phyloP scores from a whole-genome alignment of 1,140 invertebrate species.

The Drosophila novamexicana region DNA sequence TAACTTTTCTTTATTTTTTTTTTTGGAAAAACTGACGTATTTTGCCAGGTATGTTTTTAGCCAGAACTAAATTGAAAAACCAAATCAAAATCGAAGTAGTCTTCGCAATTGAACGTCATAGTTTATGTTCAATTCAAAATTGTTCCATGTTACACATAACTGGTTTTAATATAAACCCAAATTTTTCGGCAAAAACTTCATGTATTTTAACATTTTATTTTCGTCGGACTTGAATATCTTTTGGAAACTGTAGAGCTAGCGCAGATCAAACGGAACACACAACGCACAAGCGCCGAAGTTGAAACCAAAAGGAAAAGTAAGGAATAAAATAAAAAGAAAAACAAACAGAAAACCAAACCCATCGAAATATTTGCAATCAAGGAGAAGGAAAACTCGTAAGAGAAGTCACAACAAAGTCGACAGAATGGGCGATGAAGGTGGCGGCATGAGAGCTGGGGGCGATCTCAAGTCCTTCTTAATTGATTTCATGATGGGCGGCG shows the following conservation, averaged over 20 bases:
- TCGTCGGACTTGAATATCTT: constrained; percentile 11
- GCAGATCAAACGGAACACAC: background rate
- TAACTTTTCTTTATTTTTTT: no score
- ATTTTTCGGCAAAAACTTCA: constrained; percentile 7
- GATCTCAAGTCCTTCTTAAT: constrained; percentile 86
- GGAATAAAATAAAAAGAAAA: background rate
- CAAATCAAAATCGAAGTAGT: constrained; percentile 6
- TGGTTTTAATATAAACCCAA: constrained; percentile 9
- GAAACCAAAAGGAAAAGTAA: no score
- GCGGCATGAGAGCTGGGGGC: constrained; percentile 54
- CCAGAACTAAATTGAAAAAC: background rate
- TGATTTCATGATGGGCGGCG: constrained; percentile 94
- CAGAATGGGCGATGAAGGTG: constrained; percentile 85
- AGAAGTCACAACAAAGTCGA: constrained; percentile 1
- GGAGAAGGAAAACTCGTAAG: no score
- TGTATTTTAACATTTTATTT: constrained; percentile 9
- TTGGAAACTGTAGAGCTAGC: background rate
- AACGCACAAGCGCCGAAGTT: background rate
- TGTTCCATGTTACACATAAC: background rate
- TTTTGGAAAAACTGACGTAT: no score
- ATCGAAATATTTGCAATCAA: background rate
- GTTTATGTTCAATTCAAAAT: constrained; percentile 4
- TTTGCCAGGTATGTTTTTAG: no score
- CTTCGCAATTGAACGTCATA: background rate
- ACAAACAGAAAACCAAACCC: background rate